Percentiles rank a stretch among this genome's conserved stretches.
phyloP scores from a whole-genome alignment of 2,797 vertebrate genomes.

The Macropodus opercularis region DNA sequence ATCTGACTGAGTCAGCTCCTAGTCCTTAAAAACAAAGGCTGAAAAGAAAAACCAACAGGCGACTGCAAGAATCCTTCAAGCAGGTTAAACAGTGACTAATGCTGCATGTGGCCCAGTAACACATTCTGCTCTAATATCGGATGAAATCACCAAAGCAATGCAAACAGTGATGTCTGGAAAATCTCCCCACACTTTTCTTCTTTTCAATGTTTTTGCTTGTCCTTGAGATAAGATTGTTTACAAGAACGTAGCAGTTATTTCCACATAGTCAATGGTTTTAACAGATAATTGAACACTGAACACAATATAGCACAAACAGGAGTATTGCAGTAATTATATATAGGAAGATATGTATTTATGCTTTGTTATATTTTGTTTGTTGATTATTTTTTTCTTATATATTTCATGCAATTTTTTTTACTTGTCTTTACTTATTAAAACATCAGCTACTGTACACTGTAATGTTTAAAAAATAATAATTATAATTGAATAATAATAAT shows the following conservation, averaged over 20 bases:
- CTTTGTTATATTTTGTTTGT: too few relatives aligned
- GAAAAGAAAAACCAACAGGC: neutral
- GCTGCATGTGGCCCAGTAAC: neutral
- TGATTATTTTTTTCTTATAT: too few relatives aligned
- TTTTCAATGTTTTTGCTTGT: neutral
- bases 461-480: too few relatives aligned
- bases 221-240: neutral
- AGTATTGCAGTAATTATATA: too few relatives aligned
- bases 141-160: neutral
- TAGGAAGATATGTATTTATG: too few relatives aligned
- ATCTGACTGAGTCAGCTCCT: constrained; percentile 15
- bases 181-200: neutral
- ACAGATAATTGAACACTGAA: neutral
- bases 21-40: neutral
- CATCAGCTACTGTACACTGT: too few relatives aligned
- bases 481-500: too few relatives aligned
- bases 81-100: constrained; percentile 3
- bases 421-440: too few relatives aligned
- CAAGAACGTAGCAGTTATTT: neutral
- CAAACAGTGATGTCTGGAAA: neutral
- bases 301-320: too few relatives aligned
- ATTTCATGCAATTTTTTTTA: too few relatives aligned
- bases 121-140: neutral
- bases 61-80: constrained; percentile 3
- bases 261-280: neutral